phyloP scores from a whole-genome alignment of 1,140 invertebrate genomes.

The Whitmania pigra region DNA sequence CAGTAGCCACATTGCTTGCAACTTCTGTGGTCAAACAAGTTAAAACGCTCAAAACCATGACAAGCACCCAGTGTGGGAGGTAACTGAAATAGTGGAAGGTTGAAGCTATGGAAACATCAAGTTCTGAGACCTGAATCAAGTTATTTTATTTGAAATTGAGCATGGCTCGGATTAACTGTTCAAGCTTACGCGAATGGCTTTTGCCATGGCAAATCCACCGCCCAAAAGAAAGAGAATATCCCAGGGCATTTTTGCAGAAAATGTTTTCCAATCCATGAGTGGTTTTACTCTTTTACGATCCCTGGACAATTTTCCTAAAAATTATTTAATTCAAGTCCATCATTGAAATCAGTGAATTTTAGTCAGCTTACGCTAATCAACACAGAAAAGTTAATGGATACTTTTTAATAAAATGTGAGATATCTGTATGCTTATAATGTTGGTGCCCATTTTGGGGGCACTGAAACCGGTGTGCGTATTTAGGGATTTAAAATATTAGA shows the following conservation, averaged over 20 bases:
- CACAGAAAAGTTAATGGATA: too few relatives aligned
- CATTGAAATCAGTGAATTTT: too few relatives aligned
- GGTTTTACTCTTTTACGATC: slow-evolving; percentile 15
- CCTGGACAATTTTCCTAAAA: background rate
- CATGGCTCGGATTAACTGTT: background rate
- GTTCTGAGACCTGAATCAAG: background rate
- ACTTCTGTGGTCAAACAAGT: slow-evolving; percentile 56
- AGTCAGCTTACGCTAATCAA: too few relatives aligned
- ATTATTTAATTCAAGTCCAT: background rate
- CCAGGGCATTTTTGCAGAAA: slow-evolving; percentile 39
- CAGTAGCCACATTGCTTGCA: slow-evolving; percentile 68
- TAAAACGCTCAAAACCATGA: slow-evolving; percentile 24
- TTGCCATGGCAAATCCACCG: slow-evolving; percentile 70
- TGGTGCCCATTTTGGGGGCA: too few relatives aligned
- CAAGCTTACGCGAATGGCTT: slow-evolving; percentile 26
- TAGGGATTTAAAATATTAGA: too few relatives aligned
- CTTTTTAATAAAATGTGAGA: too few relatives aligned
- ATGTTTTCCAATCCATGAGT: slow-evolving; percentile 37
- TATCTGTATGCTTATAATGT: too few relatives aligned
- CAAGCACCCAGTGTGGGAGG: slow-evolving; percentile 27
- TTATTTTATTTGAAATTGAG: background rate
- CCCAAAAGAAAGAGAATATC: slow-evolving; percentile 46
- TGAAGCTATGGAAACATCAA: slow-evolving; percentile 56
- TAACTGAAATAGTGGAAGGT: slow-evolving; percentile 40
- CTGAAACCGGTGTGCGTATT: too few relatives aligned